Percentiles rank a stretch among this genome's conserved stretches.
phyloP scores from a whole-genome alignment of 2,113 vertebrate genomes.

The Solea solea region DNA sequence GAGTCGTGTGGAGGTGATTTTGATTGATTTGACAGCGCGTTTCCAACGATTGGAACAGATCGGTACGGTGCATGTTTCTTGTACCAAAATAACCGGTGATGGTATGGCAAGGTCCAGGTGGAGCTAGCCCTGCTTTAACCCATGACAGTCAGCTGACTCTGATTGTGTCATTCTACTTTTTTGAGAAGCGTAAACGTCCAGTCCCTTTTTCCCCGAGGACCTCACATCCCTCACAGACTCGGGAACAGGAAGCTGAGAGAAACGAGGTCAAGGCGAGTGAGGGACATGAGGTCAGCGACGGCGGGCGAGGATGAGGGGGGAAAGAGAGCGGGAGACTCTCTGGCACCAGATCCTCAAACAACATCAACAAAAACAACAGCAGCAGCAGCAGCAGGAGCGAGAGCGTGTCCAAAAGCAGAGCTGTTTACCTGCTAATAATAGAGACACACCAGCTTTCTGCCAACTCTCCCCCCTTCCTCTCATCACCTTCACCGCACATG shows the following conservation, averaged over 20 bases:
- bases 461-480: slow-evolving; percentile 30
- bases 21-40: too few relatives aligned
- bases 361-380: slow-evolving; percentile 26
- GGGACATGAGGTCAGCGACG: slow-evolving; percentile 45
- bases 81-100: too few relatives aligned
- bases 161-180: background rate
- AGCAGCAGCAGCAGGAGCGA: slow-evolving; percentile 39
- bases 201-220: background rate
- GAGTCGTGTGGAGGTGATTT: too few relatives aligned
- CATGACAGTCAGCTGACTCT: too few relatives aligned
- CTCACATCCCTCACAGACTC: background rate
- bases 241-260: slow-evolving; percentile 43
- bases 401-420: slow-evolving; percentile 50
- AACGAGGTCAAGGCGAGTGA: background rate
- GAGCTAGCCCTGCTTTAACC: too few relatives aligned
- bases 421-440: slow-evolving; percentile 77
- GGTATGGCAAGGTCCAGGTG: too few relatives aligned
- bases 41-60: too few relatives aligned
- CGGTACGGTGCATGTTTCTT: too few relatives aligned
- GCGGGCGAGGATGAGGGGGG: slow-evolving; percentile 31
- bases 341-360: slow-evolving; percentile 54
- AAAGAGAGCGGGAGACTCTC: slow-evolving; percentile 51
- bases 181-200: background rate
- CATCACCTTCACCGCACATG: slow-evolving; percentile 40
- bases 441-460: slow-evolving; percentile 37